These are phyloP conservation scores for Zaprionus lineosus DNA, from an alignment of 2,888 invertebrate genomes.

Conservation along the genomic window DNA sequence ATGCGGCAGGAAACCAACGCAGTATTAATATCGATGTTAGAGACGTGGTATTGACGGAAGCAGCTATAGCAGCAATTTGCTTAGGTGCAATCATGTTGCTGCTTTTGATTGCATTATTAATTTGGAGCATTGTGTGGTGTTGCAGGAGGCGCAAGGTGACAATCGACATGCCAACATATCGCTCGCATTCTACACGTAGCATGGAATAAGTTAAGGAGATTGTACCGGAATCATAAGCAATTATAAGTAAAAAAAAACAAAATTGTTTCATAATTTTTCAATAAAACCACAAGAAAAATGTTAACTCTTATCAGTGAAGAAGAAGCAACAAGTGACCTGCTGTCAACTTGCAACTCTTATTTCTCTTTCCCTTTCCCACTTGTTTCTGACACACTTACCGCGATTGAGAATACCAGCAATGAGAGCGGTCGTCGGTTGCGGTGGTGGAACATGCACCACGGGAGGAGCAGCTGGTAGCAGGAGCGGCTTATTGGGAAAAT, in stretches of 20 bases:
- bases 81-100: conserved; percentile 87
- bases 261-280: conserved; percentile 13
- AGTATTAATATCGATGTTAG: conserved; percentile 86
- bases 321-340: conserved; percentile 40
- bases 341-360: conserved; percentile 1
- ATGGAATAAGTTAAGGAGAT: conserved; percentile 63
- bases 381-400: conserved; percentile 67
- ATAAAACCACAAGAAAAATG: conserved; percentile 21
- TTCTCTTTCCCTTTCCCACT: conserved; percentile 1
- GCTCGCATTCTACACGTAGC: conserved; percentile 81
- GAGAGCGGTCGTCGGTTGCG: conserved; percentile 53
- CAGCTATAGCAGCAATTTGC: conserved; percentile 88
- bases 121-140: conserved; percentile 86
- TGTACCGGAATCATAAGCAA: conserved; percentile 31
- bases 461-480: conserved; percentile 86
- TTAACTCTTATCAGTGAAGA: conserved; percentile 40
- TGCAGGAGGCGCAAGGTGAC: conserved; percentile 84
- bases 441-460: conserved; percentile 68
- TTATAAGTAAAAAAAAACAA: neutral
- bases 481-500: conserved; percentile 88
- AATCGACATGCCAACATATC: conserved; percentile 86
- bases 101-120: conserved; percentile 85
- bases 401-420: conserved; percentile 71
- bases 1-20: conserved; percentile 87
- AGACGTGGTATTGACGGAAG: conserved; percentile 81